Base-by-base conservation (phyloP, 2,888 invertebrate genomes). In the Drosophila bunnanda region DNA sequence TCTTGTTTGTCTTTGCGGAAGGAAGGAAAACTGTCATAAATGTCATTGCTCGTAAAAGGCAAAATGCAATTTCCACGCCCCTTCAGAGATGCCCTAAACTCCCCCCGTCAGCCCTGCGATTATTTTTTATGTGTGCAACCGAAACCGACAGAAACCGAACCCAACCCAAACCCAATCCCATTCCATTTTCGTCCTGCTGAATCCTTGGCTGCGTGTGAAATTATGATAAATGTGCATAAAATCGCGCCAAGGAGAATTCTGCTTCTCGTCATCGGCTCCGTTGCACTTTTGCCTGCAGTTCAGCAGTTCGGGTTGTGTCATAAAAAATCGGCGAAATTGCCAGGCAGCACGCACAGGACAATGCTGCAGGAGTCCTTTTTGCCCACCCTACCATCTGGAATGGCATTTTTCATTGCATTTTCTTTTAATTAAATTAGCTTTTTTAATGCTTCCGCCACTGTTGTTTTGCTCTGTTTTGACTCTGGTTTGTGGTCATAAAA, bases 341-440 rank as follows among this genome's bases (percentile, higher is more conserved):
- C 78, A 76, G 72, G 76, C 83, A 65, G 78, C 82, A 83, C 87
- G 82, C 82, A 82, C 79, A 79, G 83, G 76, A 86, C 80, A 86
- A 86, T 80, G 85, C 76, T 62, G 44, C 41, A 20, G 62, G 38
- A 34, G 25, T 46, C 28, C 28, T 46, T 54, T 57, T 59, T 34
- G 53, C 57, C 64, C 34, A 9, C 53, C 15, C 44, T 38, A 30
- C 36, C 1, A 46, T 34, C 57, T 44, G 62, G 62, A 83, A 87
- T 87, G 82, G 79, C 79, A 79, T 76, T 88, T 88, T 86, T 86
- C 76, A 86, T 86, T 88, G 85, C 85, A 80, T 88, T 88, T 86
- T 88, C 85, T 83, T 86, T 86, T 86, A 86, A 86, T 86, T 86
- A 88, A 86, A 86, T 86, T 86, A 86, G 88, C 85, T 86, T 80